Base-by-base conservation (phyloP, 2,888 invertebrate species). In the Pollenia labialis region DNA sequence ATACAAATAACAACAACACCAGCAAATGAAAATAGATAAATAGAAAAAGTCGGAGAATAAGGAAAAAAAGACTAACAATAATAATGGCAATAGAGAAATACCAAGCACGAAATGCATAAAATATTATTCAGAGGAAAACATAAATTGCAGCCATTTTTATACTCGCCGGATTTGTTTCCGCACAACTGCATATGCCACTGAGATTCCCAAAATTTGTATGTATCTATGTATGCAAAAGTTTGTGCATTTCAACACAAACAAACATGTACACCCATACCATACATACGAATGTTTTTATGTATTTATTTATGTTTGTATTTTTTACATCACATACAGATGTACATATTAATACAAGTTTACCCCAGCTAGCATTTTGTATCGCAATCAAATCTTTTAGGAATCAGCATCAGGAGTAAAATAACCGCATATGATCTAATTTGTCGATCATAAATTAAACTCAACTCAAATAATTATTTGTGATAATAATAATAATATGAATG, bases 101-200 rank as follows among this genome's bases (percentile, higher is more conserved):
- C 58, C 81, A 81, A 76, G 66, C 82, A 87, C 85, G 77, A 85
- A 88, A 74, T 84, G 74, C 87, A 85, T 83, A 87, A 87, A 85
- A 85, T 83, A 86, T 86, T 64, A 91, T 90, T 90, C 91, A 91
- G 89, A 90, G 91, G 89, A 90, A 91, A 90, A 89, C 91, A 92
- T 92, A 91, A 91, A 91, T 92, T 92, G 91, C 90, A 91, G 89
- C 89, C 90, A 91, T 90, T 91, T 91, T 91, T 91, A 90, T 90
- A 90, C 90, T 89, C 89, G 89, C 90, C 89, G 92, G 91, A 92
- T 90, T 91, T 90, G 89, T 89, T 89, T 88, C 90, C 91, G 89
- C 90, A 89, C 85, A 89, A 89, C 87, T 87, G 88, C 88, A 91
- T 88, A 85, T 88, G 88, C 81, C 86, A 88, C 74, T 60, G 84